phyloP scores from a whole-genome alignment of 2,888 invertebrate species.

The Himalopsyche anomala region DNA sequence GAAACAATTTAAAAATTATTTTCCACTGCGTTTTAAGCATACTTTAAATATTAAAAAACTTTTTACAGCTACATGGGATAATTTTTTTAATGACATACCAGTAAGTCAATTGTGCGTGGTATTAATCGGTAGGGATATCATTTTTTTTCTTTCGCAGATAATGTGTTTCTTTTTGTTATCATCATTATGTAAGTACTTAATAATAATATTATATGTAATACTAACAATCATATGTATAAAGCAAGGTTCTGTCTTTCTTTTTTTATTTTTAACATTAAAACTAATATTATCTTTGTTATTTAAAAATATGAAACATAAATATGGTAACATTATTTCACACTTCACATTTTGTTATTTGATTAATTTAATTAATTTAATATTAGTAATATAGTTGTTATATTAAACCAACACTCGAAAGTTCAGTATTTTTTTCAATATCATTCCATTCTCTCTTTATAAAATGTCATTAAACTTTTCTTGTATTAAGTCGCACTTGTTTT shows the following conservation, averaged over 20 bases:
- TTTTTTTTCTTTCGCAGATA: too few relatives aligned
- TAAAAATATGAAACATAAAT: conserved; percentile 56
- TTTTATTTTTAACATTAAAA: conserved; percentile 14
- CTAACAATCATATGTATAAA: conserved; percentile 27
- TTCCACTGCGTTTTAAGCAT: too few relatives aligned
- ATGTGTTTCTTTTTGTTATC: neutral
- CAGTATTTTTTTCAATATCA: neutral
- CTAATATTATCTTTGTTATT: conserved; percentile 42
- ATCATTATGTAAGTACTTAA: neutral
- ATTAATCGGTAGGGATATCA: too few relatives aligned
- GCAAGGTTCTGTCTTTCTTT: neutral
- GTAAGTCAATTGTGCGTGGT: too few relatives aligned
- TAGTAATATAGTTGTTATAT: conserved; percentile 1
- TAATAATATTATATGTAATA: neutral
- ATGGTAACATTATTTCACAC: conserved; percentile 61
- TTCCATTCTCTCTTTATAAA: neutral
- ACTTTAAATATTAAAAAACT: too few relatives aligned
- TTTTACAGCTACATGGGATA: too few relatives aligned
- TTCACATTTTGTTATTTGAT: conserved; percentile 59
- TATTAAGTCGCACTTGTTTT: conserved; percentile 64
- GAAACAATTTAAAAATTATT: too few relatives aligned
- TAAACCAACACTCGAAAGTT: conserved; percentile 27
- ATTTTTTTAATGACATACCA: too few relatives aligned
- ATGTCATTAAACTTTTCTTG: conserved; percentile 43
- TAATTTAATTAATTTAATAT: conserved; percentile 43